Base-by-base conservation (phyloP, 2,113 vertebrate species). In the Brachypodius melanocephalos region DNA sequence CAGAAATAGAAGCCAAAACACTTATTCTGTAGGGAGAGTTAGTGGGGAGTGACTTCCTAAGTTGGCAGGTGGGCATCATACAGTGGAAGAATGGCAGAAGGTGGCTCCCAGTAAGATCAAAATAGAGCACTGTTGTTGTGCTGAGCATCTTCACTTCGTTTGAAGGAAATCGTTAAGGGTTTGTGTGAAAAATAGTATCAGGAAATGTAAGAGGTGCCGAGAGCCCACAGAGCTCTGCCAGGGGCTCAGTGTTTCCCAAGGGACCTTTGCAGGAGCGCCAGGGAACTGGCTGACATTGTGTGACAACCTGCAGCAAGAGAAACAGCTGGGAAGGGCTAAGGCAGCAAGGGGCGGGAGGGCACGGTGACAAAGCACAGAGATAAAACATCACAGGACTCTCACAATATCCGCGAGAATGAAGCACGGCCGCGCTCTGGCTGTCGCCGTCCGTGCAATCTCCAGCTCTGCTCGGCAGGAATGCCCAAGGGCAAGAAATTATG, bases 321-420 rank as follows among this genome's bases (percentile, higher is more conserved):
- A 40, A 18, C 17, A 14, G 26, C 17, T 20, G 48, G 20, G 24
- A 32, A 67, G 42, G 2, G 20, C 40, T 34, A 3, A 9, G 45
- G 51, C 11, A 2, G 51, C 11, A 2, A 1, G 1, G 59, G 52
- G 59, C 2, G 22, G 49, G 58, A 79, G n/a, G 40, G 5, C 29
- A 3, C 0, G 6, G 21, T 26, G 31, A 18, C 49, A 22, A 12
- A 49, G 46, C 34, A 12, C 2, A 1, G 62, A 14, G 67, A 29
- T 9, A 36, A 42, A 76, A n/a, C n/a, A 1, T 7, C 22, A 1
- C 13, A 10, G 68, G 36, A 8, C 20, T 10, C 1, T 6, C 24
- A 2, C 58, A 22, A 2, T 1, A 12, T 1, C n/a, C 42, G 2
- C 4, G 1, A 2, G 49, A 2, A 25, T 2, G 42, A 22, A 20